A percentile compares a stretch with the other conserved stretches of the same genome.
Evolutionary conservation across 64 coral and sea anemone species (phyloP).

Genomic region (Actinia tenebrosa): DNA sequence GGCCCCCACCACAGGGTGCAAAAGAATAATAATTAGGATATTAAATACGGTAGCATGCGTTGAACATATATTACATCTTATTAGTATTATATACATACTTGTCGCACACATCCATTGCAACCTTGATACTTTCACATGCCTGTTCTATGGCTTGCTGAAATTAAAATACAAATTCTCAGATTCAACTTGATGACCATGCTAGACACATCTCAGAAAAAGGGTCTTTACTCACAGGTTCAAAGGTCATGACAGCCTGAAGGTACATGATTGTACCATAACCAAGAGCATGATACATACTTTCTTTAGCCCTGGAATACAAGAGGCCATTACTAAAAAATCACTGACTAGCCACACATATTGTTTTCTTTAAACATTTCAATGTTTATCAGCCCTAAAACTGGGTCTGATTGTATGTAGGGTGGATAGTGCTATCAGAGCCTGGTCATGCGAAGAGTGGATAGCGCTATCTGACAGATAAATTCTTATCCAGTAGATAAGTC

Average conservation of each 20-base stretch:
- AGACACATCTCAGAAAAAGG: too few species aligned
- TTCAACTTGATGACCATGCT: not conserved
- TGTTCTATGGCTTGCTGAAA: constrained; percentile 80
- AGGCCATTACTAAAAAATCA: not conserved
- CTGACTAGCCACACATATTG: not conserved
- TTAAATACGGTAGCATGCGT: not conserved
- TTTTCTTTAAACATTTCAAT: too few species aligned
- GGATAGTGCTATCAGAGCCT: too few species aligned
- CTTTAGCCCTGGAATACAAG: constrained; percentile 65
- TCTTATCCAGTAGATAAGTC: too few species aligned
- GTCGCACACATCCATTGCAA: constrained; percentile 85
- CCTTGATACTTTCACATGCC: constrained; percentile 77
- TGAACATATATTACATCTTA: not conserved
- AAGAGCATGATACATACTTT: constrained; percentile 98
- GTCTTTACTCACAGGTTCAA: constrained; percentile 79
- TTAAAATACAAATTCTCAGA: too few species aligned
- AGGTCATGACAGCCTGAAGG: constrained; percentile 95
- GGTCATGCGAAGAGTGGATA: too few species aligned
- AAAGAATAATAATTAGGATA: not conserved
- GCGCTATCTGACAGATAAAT: too few species aligned
- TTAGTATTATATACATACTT: constrained; percentile 19
- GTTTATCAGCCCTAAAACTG: too few species aligned
- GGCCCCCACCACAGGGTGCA: too few species aligned
- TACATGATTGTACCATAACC: constrained; percentile 97
- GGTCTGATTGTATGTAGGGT: too few species aligned